Evolutionary conservation across 2,888 invertebrate genomes (phyloP).

Genomic region (Eulithis prunata): DNA sequence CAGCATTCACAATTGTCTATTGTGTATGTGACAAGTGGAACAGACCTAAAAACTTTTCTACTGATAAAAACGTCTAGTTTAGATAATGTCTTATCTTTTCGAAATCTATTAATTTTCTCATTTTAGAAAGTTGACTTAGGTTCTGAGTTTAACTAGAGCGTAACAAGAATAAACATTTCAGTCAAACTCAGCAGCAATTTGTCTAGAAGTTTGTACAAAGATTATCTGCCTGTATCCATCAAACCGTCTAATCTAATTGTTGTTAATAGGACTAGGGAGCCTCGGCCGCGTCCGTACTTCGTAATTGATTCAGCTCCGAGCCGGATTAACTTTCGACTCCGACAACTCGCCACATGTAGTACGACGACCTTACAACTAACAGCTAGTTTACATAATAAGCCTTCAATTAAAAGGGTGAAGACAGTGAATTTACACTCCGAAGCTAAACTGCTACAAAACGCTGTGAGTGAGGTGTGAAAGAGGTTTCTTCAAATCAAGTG

Average conservation of each 20-base stretch:
- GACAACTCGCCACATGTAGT: slow-evolving; percentile 59
- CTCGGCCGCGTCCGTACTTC: slow-evolving; percentile 52
- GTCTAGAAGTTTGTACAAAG: slow-evolving; percentile 60
- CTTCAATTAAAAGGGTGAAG: slow-evolving; percentile 77
- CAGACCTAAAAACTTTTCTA: too few species aligned
- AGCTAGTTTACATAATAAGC: slow-evolving; percentile 65
- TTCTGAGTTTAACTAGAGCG: slow-evolving; percentile 14
- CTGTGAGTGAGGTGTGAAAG: slow-evolving; percentile 49
- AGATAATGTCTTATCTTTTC: neutral
- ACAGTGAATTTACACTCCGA: slow-evolving; percentile 60
- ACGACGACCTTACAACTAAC: slow-evolving; percentile 67
- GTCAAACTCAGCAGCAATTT: slow-evolving; percentile 48
- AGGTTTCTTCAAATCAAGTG: slow-evolving; percentile 48
- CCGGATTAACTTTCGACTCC: slow-evolving; percentile 67
- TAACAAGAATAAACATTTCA: slow-evolving; percentile 34
- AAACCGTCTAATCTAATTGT: slow-evolving; percentile 70
- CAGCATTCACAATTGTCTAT: too few species aligned
- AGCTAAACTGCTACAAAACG: slow-evolving; percentile 51
- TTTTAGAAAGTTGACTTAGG: slow-evolving; percentile 22
- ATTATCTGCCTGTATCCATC: slow-evolving; percentile 61
- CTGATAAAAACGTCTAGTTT: neutral
- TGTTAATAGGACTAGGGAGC: slow-evolving; percentile 66
- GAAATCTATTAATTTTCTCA: slow-evolving; percentile 5
- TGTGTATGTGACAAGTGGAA: too few species aligned
- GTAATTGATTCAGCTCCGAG: slow-evolving; percentile 73